phyloP scores from a whole-genome alignment of 2,888 invertebrate genomes.

The Eudasyphora cyanicolor region DNA sequence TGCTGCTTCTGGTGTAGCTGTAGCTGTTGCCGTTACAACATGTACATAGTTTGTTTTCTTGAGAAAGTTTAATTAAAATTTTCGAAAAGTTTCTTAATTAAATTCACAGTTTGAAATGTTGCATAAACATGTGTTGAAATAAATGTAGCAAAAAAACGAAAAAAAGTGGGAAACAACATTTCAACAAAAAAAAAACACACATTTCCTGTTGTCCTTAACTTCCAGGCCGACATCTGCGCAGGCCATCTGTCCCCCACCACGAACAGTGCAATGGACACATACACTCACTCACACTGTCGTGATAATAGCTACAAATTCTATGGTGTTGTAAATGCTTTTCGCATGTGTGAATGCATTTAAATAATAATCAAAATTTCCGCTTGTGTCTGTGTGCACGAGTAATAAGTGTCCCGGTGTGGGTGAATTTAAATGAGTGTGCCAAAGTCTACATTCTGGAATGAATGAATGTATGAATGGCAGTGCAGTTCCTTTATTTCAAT shows the following conservation, averaged over 20 bases:
- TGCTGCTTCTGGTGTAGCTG: background rate
- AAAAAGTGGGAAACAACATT: background rate
- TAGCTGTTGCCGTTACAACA: constrained; percentile 17
- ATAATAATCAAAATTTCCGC: constrained; percentile 25
- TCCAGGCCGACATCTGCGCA: background rate
- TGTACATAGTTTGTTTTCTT: constrained; percentile 57
- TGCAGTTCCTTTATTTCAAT: background rate
- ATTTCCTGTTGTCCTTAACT: constrained; percentile 14
- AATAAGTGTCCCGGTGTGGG: too few species aligned
- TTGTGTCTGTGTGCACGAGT: background rate
- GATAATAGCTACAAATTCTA: constrained; percentile 34
- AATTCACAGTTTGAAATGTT: constrained; percentile 66
- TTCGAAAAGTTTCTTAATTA: constrained; percentile 66
- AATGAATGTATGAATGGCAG: background rate
- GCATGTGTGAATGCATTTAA: constrained; percentile 38
- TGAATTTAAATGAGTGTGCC: background rate
- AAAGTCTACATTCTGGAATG: background rate
- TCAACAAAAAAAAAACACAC: background rate
- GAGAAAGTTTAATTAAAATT: constrained; percentile 64
- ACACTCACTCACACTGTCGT: too few species aligned
- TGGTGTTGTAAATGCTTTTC: constrained; percentile 7
- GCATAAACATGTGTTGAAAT: constrained; percentile 64
- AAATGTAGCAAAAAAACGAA: constrained; percentile 47
- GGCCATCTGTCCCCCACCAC: background rate
- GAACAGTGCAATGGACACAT: too few species aligned